Conservation (phyloP, 1,140 invertebrate species). For the Drosophila subpulchrella region DNA sequence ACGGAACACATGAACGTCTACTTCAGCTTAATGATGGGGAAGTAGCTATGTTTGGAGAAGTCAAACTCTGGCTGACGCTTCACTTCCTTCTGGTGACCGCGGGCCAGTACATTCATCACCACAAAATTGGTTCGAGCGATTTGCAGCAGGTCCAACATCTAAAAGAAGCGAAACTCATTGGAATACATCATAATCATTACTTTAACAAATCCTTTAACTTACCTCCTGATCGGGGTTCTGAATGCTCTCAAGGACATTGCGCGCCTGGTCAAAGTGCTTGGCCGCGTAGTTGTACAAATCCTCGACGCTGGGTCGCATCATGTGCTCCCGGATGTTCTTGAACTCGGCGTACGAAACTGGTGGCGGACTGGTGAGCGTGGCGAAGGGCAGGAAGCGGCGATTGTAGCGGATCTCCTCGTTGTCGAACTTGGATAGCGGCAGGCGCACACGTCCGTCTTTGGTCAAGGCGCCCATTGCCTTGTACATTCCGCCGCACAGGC, state of each 20-base stretch:
- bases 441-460: conserved; percentile 88
- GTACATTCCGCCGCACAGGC: conserved; percentile 97
- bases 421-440: conserved; percentile 94
- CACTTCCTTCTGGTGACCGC: conserved; percentile 95
- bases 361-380: conserved; percentile 93
- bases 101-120: conserved; percentile 95
- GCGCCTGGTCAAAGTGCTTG: conserved; percentile 96
- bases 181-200: neutral
- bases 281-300: conserved; percentile 92
- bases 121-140: conserved; percentile 98
- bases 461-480: conserved; percentile 88
- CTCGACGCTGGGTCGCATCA: conserved; percentile 68
- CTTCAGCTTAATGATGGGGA: conserved; percentile 93
- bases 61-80: conserved; percentile 94
- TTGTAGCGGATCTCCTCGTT: conserved; percentile 97
- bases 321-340: conserved; percentile 87
- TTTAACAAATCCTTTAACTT: conserved; percentile 40
- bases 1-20: conserved; percentile 55
- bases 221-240: conserved; percentile 92
- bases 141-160: conserved; percentile 93
- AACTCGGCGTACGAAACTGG: conserved; percentile 95
- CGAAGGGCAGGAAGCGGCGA: conserved; percentile 96
- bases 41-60: conserved; percentile 94
- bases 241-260: conserved; percentile 92
- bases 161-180: conserved; percentile 54